Base-by-base conservation (phyloP, 2,888 invertebrate genomes). In the Eustalomyia histrio region DNA sequence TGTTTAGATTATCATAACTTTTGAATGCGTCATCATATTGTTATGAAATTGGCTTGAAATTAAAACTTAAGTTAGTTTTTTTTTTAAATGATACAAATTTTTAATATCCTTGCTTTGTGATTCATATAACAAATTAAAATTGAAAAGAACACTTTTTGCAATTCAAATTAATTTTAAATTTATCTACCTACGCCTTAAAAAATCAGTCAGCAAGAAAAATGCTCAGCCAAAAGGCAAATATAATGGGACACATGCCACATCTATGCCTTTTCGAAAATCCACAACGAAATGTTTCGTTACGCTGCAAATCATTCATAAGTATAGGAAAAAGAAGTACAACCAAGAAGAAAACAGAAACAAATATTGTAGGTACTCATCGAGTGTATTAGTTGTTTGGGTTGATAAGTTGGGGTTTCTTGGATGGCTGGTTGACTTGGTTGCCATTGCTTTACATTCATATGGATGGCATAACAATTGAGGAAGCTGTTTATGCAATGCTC, bases 301-400 rank as follows among this genome's bases (percentile, higher is more conserved):
- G 74, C 74, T 81, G 78, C 71, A 81, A 75, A 81, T 74, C 74
- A 71, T 78, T 81, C 81, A 71, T 74, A 71, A 81, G 74, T 39
- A 10, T 52, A 57, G 29, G 5, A 24, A 29, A 6, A 29, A 29
- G 33, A 43, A 68, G 47, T 16, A 63, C 60, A 1, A 18, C 60
- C 60, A 60, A 64, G 55, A n/a, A 29, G 18, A 68, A 58, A 64
- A 64, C 3, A 29, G 18, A 68, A 58, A 64, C 58, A 2, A 9
- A 10, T 74, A 52, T 69, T 69, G 63, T 39, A n/a, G n/a, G n/a
- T n/a, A 58, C n/a, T 43, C 58, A 10, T 64, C 43, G 58, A 74
- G 39, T 64, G 33, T 52, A 57, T 47, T 61, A 47, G 53, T 35
- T 72, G 43, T 58, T 65, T 58, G 18, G 35, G 39, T 64, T 58